Conservation (phyloP, 2,113 vertebrate genomes). For the Oryctolagus cuniculus region DNA sequence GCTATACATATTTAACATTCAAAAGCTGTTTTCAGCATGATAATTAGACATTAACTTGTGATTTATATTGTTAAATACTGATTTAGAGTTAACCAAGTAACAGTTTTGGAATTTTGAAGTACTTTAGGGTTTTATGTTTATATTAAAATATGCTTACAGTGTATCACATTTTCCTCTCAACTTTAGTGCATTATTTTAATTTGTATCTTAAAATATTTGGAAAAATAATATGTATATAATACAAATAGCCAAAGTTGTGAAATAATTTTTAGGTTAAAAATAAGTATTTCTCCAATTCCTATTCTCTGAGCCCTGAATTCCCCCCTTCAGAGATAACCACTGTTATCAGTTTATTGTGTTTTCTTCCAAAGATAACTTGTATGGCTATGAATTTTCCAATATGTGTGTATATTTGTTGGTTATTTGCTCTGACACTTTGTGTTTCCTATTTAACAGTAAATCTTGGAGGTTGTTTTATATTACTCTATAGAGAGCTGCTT, state of each 20-base stretch:
- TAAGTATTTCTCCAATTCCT: neutral
- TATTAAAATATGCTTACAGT: neutral
- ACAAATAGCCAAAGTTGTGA: constrained; percentile 1
- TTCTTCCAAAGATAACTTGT: neutral
- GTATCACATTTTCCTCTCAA: neutral
- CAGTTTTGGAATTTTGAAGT: constrained; percentile 64
- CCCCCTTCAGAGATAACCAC: neutral
- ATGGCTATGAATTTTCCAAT: constrained; percentile 30
- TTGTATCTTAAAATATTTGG: constrained; percentile 55
- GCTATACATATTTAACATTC: constrained; percentile 78
- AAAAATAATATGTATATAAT: neutral
- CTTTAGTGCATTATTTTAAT: constrained; percentile 56
- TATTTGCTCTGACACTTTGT: neutral
- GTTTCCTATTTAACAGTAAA: constrained; percentile 27
- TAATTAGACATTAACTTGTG: constrained; percentile 81
- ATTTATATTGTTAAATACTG: constrained; percentile 83
- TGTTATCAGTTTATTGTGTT: neutral
- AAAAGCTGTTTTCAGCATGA: constrained; percentile 79
- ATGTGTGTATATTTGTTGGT: neutral
- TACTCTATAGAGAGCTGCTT: neutral
- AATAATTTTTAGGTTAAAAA: neutral
- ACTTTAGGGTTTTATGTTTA: constrained; percentile 43
- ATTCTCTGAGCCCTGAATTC: neutral
- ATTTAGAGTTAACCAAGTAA: constrained; percentile 72
- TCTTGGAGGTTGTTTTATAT: constrained; percentile 42